Base-by-base conservation (phyloP, 2,797 vertebrate genomes). In the Lepus oiostolus region DNA sequence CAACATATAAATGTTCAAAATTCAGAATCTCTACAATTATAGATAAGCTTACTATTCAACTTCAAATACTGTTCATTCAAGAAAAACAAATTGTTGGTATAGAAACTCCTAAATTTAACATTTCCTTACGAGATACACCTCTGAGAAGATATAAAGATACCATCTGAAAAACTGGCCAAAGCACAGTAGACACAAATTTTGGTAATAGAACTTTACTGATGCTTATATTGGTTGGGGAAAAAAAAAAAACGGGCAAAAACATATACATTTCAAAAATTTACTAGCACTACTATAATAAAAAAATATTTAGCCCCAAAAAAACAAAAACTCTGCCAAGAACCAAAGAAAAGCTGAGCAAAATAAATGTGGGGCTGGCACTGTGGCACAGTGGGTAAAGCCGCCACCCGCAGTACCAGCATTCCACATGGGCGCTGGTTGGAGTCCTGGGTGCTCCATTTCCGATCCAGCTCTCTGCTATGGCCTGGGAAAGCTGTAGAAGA, bases 221-320 rank as follows among this genome's bases (percentile, higher is more conserved):
- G 11, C 14, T 84, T 92, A 62, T 58, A 42, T 13, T 70, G 71
- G 30, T 47, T 89, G 87, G 58, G 35, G 71, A 88, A 91, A 35
- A 35, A 35, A 88, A 90, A 80, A 58, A 75, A 88, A 91, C 70
- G 22, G 91, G 67, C 24, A 91, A 94, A 88, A 81, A 3, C 58
- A 94, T 50, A 22, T 58, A 94, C 28, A 81, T 65, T 81, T 90
- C 91, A 74, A 58, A 47, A 93, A 93, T 54, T 86, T 81, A 91
- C 24, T 26, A 65, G 76, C 1, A 93, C 16, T 74, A 85, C 11
- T 62, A 71, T 47, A 90, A 72, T 67, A 75, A 92, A 86, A 70
- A 93, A 86, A 67, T 26, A 77, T 24, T 71, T 52, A 38, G n/a
- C 68, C 74, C 90, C 90, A 62, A 21, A 14, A 30, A 24, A 42